Percentiles rank a stretch among this genome's conserved stretches.
phyloP scores from a whole-genome alignment of 2,797 vertebrate species.

The Cyclura pinguis region DNA sequence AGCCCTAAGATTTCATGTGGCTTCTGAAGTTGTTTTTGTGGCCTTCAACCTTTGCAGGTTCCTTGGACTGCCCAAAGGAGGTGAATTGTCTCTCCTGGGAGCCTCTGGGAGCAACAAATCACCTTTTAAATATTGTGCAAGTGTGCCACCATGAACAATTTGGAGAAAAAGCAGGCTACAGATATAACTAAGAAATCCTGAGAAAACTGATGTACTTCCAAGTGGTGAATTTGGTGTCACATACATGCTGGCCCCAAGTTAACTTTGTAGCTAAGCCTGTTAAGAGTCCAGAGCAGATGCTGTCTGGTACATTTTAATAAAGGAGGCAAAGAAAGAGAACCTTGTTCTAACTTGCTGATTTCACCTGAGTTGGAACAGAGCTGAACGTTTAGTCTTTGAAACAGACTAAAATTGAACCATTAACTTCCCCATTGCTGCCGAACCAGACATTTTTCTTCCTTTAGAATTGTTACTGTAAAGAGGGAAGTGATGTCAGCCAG shows the following conservation, averaged over 20 bases:
- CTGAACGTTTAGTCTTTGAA: not conserved
- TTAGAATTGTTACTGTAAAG: not conserved
- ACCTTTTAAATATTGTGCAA: not conserved
- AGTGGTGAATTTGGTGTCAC: not conserved
- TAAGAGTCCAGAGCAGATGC: not conserved
- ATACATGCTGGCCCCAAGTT: not conserved
- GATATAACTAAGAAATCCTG: not conserved
- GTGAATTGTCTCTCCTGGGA: no score
- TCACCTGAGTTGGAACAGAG: not conserved
- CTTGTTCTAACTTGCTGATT: conserved; percentile 14
- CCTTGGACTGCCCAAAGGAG: no score
- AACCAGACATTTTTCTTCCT: not conserved
- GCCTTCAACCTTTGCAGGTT: no score
- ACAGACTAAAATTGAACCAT: not conserved
- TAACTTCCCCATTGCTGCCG: not conserved
- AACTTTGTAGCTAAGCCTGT: not conserved
- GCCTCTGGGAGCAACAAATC: no score
- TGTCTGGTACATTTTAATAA: not conserved
- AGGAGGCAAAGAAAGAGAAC: not conserved
- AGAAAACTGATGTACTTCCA: not conserved
- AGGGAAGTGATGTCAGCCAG: conserved; percentile 30
- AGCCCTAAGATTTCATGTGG: no score
- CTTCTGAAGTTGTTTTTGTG: no score
- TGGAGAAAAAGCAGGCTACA: no score
- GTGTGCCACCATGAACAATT: not conserved